Conservation (phyloP, 2,888 invertebrate genomes). For the Allophyes oxyacanthae region DNA sequence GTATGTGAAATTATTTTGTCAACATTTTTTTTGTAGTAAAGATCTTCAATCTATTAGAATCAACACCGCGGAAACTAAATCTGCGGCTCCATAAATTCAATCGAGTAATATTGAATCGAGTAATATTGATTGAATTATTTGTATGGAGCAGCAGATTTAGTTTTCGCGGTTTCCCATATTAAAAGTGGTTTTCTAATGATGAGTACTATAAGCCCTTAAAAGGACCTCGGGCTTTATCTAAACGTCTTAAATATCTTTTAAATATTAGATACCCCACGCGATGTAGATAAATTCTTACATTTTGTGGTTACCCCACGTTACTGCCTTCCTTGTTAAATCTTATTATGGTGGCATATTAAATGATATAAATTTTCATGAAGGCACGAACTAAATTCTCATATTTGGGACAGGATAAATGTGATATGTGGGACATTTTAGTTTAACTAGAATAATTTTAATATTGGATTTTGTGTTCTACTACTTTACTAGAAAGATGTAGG, state of each 20-base stretch:
- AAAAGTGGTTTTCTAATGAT: too few species aligned
- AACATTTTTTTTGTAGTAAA: too few species aligned
- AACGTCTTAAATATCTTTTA: not conserved
- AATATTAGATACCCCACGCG: not conserved
- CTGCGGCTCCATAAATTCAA: too few species aligned
- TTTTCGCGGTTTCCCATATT: too few species aligned
- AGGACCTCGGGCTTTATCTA: too few species aligned
- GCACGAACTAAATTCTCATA: slow-evolving; percentile 61
- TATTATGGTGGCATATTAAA: slow-evolving; percentile 69
- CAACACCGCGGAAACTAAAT: too few species aligned
- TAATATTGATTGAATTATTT: too few species aligned
- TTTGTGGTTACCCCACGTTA: slow-evolving; percentile 7
- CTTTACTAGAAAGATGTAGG: not conserved
- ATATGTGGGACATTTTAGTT: slow-evolving; percentile 24
- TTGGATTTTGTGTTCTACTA: slow-evolving; percentile 9
- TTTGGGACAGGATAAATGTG: slow-evolving; percentile 42
- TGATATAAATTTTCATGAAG: slow-evolving; percentile 73
- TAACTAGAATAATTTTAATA: slow-evolving; percentile 22
- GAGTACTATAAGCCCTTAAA: too few species aligned
- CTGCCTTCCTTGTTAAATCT: slow-evolving; percentile 40
- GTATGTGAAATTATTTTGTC: too few species aligned
- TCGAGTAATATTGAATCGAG: too few species aligned
- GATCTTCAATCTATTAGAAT: too few species aligned
- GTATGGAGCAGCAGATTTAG: too few species aligned
- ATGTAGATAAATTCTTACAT: slow-evolving; percentile 16